Evolutionary conservation across 2,797 vertebrate genomes (phyloP).

Genomic region (Ctenosaura bakeri): DNA sequence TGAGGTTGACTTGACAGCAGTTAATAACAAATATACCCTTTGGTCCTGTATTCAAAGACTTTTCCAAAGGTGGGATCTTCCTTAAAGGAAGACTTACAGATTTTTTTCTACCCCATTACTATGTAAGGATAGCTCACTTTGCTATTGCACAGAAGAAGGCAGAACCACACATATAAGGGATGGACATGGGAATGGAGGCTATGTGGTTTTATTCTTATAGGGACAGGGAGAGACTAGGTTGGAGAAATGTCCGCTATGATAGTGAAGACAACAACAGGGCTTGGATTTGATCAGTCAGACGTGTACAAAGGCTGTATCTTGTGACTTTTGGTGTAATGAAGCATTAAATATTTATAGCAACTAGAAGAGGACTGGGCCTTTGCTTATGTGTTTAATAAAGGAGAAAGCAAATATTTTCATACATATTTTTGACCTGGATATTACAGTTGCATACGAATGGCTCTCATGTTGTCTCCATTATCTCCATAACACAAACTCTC

Average conservation of each 20-base stretch:
- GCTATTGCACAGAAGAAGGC: neutral
- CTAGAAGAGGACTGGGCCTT: neutral
- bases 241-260: neutral
- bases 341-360: neutral
- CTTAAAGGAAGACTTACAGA: neutral
- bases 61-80: neutral
- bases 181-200: neutral
- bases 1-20: no score
- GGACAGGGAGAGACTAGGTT: neutral
- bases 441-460: neutral
- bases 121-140: no score
- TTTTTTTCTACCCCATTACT: neutral
- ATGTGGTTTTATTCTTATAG: neutral
- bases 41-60: rapidly evolving
- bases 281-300: neutral
- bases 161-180: neutral
- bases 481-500: neutral
- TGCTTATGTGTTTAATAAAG: neutral
- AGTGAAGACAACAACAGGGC: neutral
- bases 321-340: neutral
- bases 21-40: no score
- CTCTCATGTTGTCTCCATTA: neutral
- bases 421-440: neutral
- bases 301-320: neutral
- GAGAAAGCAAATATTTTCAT: neutral